phyloP scores from a whole-genome alignment of 2,797 vertebrate genomes.

The Enoplosus armatus region DNA sequence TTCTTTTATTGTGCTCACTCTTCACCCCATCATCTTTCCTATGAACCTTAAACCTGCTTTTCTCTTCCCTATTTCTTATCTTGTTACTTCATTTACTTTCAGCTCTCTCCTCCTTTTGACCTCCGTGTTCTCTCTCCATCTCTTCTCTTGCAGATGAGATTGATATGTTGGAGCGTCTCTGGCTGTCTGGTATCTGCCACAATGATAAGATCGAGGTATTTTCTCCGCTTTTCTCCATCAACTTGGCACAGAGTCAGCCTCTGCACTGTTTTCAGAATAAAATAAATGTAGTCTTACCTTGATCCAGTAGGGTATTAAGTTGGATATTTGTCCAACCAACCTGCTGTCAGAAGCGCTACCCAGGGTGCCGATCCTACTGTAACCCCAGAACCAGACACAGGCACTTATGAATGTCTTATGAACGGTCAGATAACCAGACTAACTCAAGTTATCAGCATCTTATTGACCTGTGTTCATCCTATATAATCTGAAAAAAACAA shows the following conservation, averaged over 20 bases:
- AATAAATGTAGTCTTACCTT: not conserved
- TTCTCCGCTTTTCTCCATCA: not conserved
- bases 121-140: conserved; percentile 1
- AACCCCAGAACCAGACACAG: not conserved
- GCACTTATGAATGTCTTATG: not conserved
- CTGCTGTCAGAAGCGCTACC: no score
- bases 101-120: conserved; percentile 20
- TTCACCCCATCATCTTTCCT: not conserved
- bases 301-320: not conserved
- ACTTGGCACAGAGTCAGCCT: not conserved
- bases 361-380: not conserved
- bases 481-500: not conserved
- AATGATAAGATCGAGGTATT: conserved; percentile 88
- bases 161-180: conserved; percentile 88
- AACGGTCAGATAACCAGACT: not conserved
- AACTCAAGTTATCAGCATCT: not conserved
- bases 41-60: not conserved
- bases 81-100: not conserved
- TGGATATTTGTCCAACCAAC: no score
- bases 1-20: not conserved
- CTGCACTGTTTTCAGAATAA: not conserved
- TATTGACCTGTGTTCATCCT: not conserved
- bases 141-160: conserved; percentile 82
- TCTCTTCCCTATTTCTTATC: not conserved
- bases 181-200: conserved; percentile 89